Percentiles rank a stretch among this genome's conserved stretches.
phyloP scores from a whole-genome alignment of 2,888 invertebrate species.

The Oscheius sp. region DNA sequence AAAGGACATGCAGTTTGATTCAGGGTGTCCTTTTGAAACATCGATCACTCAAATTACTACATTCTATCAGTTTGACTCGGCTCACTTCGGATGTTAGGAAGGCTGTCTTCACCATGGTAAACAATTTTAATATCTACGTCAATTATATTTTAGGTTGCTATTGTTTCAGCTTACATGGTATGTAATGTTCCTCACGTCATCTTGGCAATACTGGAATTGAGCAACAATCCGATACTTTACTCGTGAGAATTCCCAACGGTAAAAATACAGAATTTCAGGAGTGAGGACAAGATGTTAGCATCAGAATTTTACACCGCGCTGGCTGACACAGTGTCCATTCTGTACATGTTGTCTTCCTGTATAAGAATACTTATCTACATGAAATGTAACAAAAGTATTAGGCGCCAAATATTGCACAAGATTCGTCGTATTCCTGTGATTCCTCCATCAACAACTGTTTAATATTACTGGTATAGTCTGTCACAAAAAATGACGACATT shows the following conservation, averaged over 20 bases:
- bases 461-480: not conserved
- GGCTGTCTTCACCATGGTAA: constrained; percentile 63
- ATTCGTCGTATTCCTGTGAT: too few relatives aligned
- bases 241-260: constrained; percentile 37
- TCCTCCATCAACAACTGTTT: not conserved
- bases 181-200: constrained; percentile 62
- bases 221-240: constrained; percentile 46
- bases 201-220: constrained; percentile 55
- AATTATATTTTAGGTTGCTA: constrained; percentile 50
- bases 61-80: constrained; percentile 43
- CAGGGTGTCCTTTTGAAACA: constrained; percentile 31
- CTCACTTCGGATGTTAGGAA: constrained; percentile 53
- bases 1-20: too few relatives aligned
- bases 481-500: too few relatives aligned
- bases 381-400: constrained; percentile 52
- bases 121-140: not conserved
- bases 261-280: constrained; percentile 32
- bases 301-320: constrained; percentile 62
- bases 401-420: constrained; percentile 40
- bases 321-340: constrained; percentile 58
- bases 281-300: constrained; percentile 58
- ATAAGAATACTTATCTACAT: constrained; percentile 66
- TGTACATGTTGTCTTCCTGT: constrained; percentile 60
- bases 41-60: constrained; percentile 42
- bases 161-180: constrained; percentile 62